These are phyloP conservation scores for Calameuta pallipes DNA, from an alignment of 2,888 invertebrate species.

Conservation along the genomic window DNA sequence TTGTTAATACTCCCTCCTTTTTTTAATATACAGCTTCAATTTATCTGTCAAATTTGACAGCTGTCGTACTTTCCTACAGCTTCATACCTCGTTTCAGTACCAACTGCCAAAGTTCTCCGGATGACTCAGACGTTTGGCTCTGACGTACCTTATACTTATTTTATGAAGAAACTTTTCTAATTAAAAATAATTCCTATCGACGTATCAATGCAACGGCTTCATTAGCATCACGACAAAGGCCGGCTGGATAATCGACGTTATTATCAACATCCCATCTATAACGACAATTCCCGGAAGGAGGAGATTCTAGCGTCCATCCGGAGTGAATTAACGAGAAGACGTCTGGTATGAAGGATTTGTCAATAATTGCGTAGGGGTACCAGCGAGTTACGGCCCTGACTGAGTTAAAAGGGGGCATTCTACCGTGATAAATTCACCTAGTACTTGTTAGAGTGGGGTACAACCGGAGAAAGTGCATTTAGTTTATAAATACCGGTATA, in stretches of 20 bases:
- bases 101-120: not conserved
- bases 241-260: not conserved
- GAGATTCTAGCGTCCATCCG: not conserved
- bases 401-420: conserved; percentile 58
- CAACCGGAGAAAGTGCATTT: conserved; percentile 60
- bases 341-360: not conserved
- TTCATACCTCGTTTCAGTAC: not conserved
- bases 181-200: not conserved
- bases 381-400: conserved; percentile 57
- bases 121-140: not conserved
- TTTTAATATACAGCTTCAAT: not conserved
- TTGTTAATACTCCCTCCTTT: conserved; percentile 6
- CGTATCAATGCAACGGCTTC: not conserved
- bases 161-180: not conserved
- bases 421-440: conserved; percentile 59
- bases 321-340: not conserved
- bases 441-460: conserved; percentile 45
- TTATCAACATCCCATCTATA: not conserved
- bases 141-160: not conserved
- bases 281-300: not conserved
- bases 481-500: conserved; percentile 61
- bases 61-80: not conserved
- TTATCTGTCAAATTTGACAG: not conserved
- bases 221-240: not conserved
- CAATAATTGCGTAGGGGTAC: conserved; percentile 9